phyloP scores from a whole-genome alignment of 2,113 vertebrate genomes.

The Chamaetylas fuelleborni region DNA sequence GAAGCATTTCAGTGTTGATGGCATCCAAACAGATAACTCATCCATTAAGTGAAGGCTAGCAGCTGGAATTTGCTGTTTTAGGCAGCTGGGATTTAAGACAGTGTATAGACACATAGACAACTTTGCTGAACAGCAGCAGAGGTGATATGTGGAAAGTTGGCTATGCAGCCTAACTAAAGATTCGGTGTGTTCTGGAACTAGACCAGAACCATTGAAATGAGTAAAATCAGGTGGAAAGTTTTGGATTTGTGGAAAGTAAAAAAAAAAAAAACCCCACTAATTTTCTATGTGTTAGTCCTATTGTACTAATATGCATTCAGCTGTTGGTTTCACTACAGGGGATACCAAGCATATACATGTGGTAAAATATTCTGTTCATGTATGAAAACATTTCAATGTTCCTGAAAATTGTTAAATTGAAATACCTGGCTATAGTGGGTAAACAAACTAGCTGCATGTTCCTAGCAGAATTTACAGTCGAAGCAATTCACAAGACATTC shows the following conservation, averaged over 20 bases:
- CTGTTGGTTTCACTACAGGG: not conserved
- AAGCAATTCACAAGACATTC: not conserved
- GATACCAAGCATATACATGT: not conserved
- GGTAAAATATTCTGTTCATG: not conserved
- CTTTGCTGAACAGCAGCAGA: not conserved
- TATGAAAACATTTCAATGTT: not conserved
- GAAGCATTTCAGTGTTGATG: not conserved
- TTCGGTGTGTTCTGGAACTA: not conserved
- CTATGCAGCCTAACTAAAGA: not conserved
- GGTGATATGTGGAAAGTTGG: not conserved
- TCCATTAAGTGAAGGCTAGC: not conserved
- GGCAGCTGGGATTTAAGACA: not conserved
- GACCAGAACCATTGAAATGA: not conserved
- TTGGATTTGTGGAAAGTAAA: not conserved
- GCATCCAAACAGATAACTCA: not conserved
- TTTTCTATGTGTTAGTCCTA: not conserved
- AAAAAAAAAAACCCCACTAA: fast-evolving
- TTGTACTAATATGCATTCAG: not conserved
- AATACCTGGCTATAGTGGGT: not conserved
- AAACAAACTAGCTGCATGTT: not conserved
- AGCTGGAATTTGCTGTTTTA: not conserved
- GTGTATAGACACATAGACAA: not conserved
- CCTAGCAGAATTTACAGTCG: not conserved
- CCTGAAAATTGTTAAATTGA: not conserved
- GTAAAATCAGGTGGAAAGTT: not conserved